Base-by-base conservation (phyloP, 2,888 invertebrate species). In the Megaustenia siamemsis region DNA sequence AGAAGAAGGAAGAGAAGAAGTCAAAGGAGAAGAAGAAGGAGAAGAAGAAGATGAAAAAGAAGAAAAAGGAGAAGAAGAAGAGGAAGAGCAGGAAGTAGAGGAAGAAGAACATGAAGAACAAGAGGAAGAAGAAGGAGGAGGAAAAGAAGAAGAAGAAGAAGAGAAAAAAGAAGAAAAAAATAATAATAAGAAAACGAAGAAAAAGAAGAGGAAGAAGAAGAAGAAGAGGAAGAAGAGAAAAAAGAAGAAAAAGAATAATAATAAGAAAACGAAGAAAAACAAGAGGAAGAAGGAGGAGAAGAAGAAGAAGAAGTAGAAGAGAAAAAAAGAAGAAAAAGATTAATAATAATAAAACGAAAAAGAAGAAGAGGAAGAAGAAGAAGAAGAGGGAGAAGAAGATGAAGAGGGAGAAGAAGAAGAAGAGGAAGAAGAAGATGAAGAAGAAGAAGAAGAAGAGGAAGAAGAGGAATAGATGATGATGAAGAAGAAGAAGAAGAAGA, bases 71-170 rank as follows among this genome's bases (percentile, higher is more conserved):
- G 28, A 63, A 28, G 63, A 63, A 49, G 6, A 10, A 15, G 6
- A 49, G 15, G 10, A 49, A 6, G 6, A 10, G 6, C 6, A 49
- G 15, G 49, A 49, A 6, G 6, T 49, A 10, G 6, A 15, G 15
- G 15, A 15, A 49, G 15, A 10, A 49, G 15, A 49, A 49, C 6
- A 49, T 6, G 15, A 10, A 49, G 15, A 10, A 60, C 15, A 60
- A 60, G 60, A 15, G 24, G 24, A 60, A 15, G 60, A 60, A 60
- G 60, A 60, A 5, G 15, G 24, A 60, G 60, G 24, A 60, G 15
- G n/a, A 60, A 49, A 10, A 15, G 24, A 78, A 71, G 28, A 35
- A 18, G 93, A 93, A 21, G 21, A 28, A 63, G n/a, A 63, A 28
- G n/a, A 63, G 28, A 10, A 15, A 10, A 49, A 15, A 10, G 15